Percentiles rank a stretch among this genome's conserved stretches.
Conservation (phyloP, 2,113 vertebrate species). For the Colaptes auratus region DNA sequence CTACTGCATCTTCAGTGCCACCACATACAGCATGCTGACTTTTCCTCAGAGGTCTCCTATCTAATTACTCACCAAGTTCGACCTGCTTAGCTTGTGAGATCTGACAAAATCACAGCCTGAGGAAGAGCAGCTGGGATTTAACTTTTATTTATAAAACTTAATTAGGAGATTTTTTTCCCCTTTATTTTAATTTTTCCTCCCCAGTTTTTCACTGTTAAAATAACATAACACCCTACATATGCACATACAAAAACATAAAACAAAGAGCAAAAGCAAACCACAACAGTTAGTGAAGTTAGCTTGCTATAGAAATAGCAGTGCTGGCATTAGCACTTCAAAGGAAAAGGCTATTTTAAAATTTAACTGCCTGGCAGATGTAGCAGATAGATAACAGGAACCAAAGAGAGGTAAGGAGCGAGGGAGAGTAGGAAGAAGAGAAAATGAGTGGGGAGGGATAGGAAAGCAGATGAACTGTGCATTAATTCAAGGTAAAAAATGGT, state of each 20-base stretch:
- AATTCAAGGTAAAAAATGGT: conserved; percentile 21
- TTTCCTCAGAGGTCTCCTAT: conserved; percentile 5
- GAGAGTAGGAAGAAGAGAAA: conserved; percentile 10
- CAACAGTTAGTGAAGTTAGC: conserved; percentile 26
- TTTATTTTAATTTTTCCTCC: neutral
- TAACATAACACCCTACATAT: neutral
- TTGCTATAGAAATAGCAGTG: conserved; percentile 39
- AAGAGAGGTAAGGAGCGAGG: neutral
- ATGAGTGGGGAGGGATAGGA: neutral
- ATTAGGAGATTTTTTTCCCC: neutral
- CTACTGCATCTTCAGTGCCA: neutral
- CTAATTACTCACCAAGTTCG: conserved; percentile 24
- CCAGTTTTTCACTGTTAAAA: conserved; percentile 21
- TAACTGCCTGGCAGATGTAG: conserved; percentile 61
- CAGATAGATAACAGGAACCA: conserved; percentile 34
- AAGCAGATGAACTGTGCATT: conserved; percentile 2
- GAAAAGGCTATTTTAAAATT: conserved; percentile 67
- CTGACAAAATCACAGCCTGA: conserved; percentile 46
- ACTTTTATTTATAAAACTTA: conserved; percentile 46
- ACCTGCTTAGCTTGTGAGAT: conserved; percentile 19
- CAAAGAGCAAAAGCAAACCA: conserved; percentile 29
- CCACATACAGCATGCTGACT: neutral
- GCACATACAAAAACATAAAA: conserved; percentile 11
- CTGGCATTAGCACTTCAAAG: conserved; percentile 73
- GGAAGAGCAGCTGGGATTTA: conserved; percentile 46